phyloP scores from a whole-genome alignment of 2,113 vertebrate species.

The Phrynosoma blainvillii region DNA sequence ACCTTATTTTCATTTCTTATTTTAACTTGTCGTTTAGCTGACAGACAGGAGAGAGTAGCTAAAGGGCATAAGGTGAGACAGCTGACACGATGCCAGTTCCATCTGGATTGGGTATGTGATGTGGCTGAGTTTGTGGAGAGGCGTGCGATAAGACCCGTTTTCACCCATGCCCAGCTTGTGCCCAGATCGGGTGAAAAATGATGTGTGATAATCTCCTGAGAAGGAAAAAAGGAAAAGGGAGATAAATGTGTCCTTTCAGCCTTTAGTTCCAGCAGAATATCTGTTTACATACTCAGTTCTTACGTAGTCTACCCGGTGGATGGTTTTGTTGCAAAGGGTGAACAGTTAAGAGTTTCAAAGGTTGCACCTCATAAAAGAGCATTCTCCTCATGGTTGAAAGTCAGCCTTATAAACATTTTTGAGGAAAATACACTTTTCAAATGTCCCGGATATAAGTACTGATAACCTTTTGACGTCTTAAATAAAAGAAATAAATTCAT shows the following conservation, averaged over 20 bases:
- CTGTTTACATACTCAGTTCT: slow-evolving; percentile 10
- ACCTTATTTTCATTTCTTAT: not conserved
- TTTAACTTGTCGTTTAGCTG: not conserved
- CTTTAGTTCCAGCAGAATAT: slow-evolving; percentile 26
- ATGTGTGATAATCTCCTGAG: not conserved
- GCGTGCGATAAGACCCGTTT: too few species aligned
- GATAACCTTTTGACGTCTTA: slow-evolving; percentile 1
- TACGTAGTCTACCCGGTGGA: not conserved
- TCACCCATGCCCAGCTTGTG: too few species aligned
- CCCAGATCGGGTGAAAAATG: too few species aligned
- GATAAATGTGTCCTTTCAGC: slow-evolving; percentile 9
- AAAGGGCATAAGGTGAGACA: too few species aligned
- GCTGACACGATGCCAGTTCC: too few species aligned
- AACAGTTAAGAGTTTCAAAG: slow-evolving; percentile 1
- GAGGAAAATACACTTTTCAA: not conserved
- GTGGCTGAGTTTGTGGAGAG: too few species aligned
- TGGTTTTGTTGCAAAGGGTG: not conserved
- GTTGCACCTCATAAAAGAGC: not conserved
- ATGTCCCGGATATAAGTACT: not conserved
- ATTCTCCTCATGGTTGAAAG: not conserved
- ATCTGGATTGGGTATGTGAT: too few species aligned
- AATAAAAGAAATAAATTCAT: not conserved
- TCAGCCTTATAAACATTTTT: not conserved
- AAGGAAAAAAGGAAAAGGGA: not conserved
- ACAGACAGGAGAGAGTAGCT: too few species aligned